Conservation (phyloP, 1,140 invertebrate genomes). For the Microplitis mediator region DNA sequence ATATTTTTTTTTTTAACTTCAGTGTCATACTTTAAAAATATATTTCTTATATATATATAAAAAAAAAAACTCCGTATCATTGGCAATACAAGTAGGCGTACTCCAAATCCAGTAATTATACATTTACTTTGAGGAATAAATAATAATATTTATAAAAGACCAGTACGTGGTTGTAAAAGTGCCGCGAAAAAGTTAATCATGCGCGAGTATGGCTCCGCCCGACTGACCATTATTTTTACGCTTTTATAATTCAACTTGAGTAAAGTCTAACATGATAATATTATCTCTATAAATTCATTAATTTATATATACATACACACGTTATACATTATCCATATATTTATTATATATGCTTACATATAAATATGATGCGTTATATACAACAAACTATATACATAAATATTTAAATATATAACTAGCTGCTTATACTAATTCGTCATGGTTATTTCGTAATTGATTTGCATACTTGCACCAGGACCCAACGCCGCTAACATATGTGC, state of each 20-base stretch:
- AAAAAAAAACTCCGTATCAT: too few species aligned
- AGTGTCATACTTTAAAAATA: too few species aligned
- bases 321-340: too few species aligned
- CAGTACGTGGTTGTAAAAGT: not conserved
- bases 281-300: not conserved
- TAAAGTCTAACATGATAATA: conserved; percentile 5
- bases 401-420: not conserved
- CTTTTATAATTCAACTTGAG: conserved; percentile 18
- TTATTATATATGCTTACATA: not conserved
- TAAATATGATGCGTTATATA: conserved; percentile 19
- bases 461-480: conserved; percentile 17
- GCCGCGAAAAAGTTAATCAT: conserved; percentile 26
- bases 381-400: not conserved
- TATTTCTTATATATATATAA: too few species aligned
- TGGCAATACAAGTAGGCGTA: too few species aligned
- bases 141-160: not conserved
- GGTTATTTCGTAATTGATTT: conserved; percentile 27
- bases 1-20: too few species aligned
- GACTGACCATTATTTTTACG: conserved; percentile 26
- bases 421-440: conserved; percentile 23
- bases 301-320: not conserved
- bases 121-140: too few species aligned
- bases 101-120: too few species aligned
- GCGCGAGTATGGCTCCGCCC: conserved; percentile 4
- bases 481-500: not conserved